A percentile compares a stretch with the other conserved stretches of the same genome.
Conservation (phyloP, 2,888 invertebrate genomes). For the Netelia virgata region DNA sequence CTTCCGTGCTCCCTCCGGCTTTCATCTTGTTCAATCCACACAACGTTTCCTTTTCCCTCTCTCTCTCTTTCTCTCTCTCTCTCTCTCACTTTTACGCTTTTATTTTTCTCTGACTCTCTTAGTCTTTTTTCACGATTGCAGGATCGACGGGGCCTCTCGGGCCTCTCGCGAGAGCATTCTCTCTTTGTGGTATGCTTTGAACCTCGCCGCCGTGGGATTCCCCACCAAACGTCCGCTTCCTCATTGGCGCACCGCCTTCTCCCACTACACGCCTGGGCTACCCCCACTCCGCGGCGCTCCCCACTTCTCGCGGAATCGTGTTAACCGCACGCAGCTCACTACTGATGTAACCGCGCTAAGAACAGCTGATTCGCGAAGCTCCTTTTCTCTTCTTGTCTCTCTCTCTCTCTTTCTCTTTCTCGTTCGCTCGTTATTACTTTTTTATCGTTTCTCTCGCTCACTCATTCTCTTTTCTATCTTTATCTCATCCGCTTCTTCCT, state of each 20-base stretch:
- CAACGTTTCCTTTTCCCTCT: slow-evolving; percentile 2
- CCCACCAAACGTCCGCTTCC: slow-evolving; percentile 29
- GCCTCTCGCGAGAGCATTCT: slow-evolving; percentile 67
- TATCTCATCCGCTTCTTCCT: slow-evolving; percentile 19
- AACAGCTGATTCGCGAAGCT: slow-evolving; percentile 68
- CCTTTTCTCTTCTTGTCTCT: slow-evolving; percentile 59
- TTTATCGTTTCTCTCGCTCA: slow-evolving; percentile 49
- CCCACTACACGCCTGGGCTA: neutral
- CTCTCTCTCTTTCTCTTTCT: slow-evolving; percentile 58
- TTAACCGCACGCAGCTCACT: slow-evolving; percentile 16
- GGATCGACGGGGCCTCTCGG: slow-evolving; percentile 68
- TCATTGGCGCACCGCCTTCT: slow-evolving; percentile 18
- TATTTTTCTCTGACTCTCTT: slow-evolving; percentile 46
- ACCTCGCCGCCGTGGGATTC: slow-evolving; percentile 65
- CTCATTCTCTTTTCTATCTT: slow-evolving; percentile 16
- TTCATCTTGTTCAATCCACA: slow-evolving; percentile 39
- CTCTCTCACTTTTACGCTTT: slow-evolving; percentile 7
- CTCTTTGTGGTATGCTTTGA: slow-evolving; percentile 72
- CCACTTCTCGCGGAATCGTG: slow-evolving; percentile 6
- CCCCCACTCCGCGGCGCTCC: slow-evolving; percentile 31
- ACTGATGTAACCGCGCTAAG: slow-evolving; percentile 60
- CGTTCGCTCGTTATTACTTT: slow-evolving; percentile 51
- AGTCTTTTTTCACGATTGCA: slow-evolving; percentile 37
- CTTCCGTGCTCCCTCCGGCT: slow-evolving; percentile 46
- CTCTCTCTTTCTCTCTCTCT: slow-evolving; percentile 4